A percentile compares a stretch with the other conserved stretches of the same genome.
Evolutionary conservation across 2,888 invertebrate genomes (phyloP).

Genomic region (Oligia fasciuncula): DNA sequence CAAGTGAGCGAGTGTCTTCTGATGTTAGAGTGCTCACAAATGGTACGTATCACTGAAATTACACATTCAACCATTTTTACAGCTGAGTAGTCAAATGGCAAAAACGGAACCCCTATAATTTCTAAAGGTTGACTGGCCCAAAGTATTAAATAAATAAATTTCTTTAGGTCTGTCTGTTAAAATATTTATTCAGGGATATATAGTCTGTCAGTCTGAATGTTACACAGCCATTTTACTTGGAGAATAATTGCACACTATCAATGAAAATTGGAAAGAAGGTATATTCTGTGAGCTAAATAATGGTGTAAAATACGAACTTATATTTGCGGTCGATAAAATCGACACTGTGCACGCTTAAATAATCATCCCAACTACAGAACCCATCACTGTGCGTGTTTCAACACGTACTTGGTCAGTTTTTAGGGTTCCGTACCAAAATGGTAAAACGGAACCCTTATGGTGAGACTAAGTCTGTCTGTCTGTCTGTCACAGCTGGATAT

Average conservation of each 20-base stretch:
- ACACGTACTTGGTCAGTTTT: background rate
- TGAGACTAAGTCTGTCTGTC: too few species aligned
- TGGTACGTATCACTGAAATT: constrained; percentile 40
- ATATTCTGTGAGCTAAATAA: background rate
- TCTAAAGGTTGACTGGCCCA: too few species aligned
- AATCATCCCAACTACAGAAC: too few species aligned
- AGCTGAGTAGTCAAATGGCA: background rate
- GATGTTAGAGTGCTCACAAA: constrained; percentile 55
- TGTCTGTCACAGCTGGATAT: too few species aligned
- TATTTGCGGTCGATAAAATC: background rate
- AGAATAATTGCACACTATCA: background rate
- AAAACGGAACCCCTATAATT: background rate
- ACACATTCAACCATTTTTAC: background rate
- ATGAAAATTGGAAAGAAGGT: background rate
- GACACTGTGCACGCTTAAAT: too few species aligned
- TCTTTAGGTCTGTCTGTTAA: background rate
- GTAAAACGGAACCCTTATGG: too few species aligned
- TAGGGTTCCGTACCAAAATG: too few species aligned
- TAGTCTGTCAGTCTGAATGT: background rate
- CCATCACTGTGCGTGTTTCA: background rate
- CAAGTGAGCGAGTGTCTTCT: constrained; percentile 59
- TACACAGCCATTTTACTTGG: background rate
- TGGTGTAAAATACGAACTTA: background rate
- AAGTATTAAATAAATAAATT: too few species aligned
- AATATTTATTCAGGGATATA: too few species aligned